Evolutionary conservation across 1,140 invertebrate genomes (phyloP).

Genomic region (Trachymyrmex septentrionalis): DNA sequence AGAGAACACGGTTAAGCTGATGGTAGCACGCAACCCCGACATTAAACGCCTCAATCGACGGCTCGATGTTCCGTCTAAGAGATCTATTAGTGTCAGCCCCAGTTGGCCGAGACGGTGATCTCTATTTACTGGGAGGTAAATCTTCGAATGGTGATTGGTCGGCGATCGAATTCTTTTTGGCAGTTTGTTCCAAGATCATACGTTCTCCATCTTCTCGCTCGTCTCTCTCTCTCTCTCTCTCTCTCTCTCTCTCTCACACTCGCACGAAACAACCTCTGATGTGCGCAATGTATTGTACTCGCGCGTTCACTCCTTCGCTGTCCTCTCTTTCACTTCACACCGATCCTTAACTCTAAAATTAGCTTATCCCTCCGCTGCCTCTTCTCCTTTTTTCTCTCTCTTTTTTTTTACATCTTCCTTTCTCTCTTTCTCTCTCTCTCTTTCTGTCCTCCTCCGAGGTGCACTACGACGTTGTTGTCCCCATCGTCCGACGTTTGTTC

Average conservation of each 20-base stretch:
- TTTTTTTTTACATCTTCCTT: constrained; percentile 34
- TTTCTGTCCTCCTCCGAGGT: constrained; percentile 48
- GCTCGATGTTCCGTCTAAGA: constrained; percentile 23
- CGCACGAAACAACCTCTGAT: constrained; percentile 4
- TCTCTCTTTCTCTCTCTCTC: constrained; percentile 42
- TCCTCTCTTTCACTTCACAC: constrained; percentile 15
- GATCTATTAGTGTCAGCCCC: constrained; percentile 47
- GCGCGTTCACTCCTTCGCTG: constrained; percentile 12
- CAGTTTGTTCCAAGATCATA: constrained; percentile 72
- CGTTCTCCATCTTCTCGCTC: constrained; percentile 29
- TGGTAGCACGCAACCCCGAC: constrained; percentile 46
- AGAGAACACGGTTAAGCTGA: background rate
- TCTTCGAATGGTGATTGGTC: constrained; percentile 65
- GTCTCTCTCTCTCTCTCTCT: too few relatives aligned
- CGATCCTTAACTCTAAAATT: constrained; percentile 48
- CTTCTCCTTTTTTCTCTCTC: constrained; percentile 2
- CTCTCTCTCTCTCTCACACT: too few relatives aligned
- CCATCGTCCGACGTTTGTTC: constrained; percentile 26
- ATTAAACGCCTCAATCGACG: constrained; percentile 26
- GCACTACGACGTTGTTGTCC: constrained; percentile 6
- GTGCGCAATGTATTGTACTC: constrained; percentile 17
- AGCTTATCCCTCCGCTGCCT: constrained; percentile 19
- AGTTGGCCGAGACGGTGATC: constrained; percentile 72
- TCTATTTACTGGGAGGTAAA: constrained; percentile 62
- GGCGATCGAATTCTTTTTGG: constrained; percentile 67